A percentile compares a stretch with the other conserved stretches of the same genome.
These are phyloP conservation scores for Lordiphosa collinella DNA, from an alignment of 1,140 invertebrate species.

Conservation along the genomic window DNA sequence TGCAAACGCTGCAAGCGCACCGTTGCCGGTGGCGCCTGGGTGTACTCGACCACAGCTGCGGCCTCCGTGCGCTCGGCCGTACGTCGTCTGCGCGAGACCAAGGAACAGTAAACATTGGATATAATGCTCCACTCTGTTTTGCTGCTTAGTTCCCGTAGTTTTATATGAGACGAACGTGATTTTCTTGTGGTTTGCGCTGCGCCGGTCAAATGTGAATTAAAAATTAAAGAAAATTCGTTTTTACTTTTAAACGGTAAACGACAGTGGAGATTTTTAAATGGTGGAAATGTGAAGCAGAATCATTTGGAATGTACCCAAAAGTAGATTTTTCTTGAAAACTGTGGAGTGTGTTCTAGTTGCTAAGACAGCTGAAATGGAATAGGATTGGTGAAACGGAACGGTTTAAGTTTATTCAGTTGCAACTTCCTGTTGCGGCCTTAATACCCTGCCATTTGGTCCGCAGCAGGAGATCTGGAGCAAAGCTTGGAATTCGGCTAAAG, in stretches of 20 bases:
- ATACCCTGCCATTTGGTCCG: too few relatives aligned
- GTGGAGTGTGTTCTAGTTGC: too few relatives aligned
- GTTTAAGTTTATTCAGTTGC: too few relatives aligned
- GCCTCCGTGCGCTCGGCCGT: slow-evolving; percentile 97
- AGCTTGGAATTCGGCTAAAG: too few relatives aligned
- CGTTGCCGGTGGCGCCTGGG: slow-evolving; percentile 97
- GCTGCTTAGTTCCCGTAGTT: slow-evolving; percentile 53
- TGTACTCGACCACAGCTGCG: slow-evolving; percentile 97
- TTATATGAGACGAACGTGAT: slow-evolving; percentile 61
- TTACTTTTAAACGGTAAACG: slow-evolving; percentile 50
- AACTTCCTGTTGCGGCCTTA: too few relatives aligned
- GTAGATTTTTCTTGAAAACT: too few relatives aligned
- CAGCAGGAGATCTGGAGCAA: too few relatives aligned
- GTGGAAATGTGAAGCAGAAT: too few relatives aligned
- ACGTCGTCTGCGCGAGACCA: slow-evolving; percentile 97
- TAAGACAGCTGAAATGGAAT: too few relatives aligned
- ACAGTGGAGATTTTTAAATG: slow-evolving; percentile 28
- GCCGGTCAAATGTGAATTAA: slow-evolving; percentile 60
- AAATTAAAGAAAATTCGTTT: slow-evolving; percentile 51
- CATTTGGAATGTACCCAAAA: not conserved
- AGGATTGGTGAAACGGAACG: too few relatives aligned
- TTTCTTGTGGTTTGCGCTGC: slow-evolving; percentile 70
- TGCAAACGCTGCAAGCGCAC: slow-evolving; percentile 97
- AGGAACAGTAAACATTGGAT: slow-evolving; percentile 75
- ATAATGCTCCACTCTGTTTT: slow-evolving; percentile 49